A percentile compares a stretch with the other conserved stretches of the same genome.
These are phyloP conservation scores for Crocallis elinguaria DNA, from an alignment of 2,888 invertebrate genomes.

Conservation along the genomic window DNA sequence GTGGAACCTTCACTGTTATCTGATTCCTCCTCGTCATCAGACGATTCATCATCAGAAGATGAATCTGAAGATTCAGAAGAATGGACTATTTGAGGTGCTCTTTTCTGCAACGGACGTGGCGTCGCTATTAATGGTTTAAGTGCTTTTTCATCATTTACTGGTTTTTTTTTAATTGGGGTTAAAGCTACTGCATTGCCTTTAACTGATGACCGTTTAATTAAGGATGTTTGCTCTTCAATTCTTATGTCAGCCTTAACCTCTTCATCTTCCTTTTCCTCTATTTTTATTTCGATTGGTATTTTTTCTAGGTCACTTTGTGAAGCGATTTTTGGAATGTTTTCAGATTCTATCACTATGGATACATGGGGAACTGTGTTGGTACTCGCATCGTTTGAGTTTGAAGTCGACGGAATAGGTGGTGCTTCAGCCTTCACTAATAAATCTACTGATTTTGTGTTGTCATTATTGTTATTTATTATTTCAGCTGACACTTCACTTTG, in stretches of 20 bases:
- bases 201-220: constrained; percentile 37
- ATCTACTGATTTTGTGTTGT: background rate
- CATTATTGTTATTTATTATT: background rate
- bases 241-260: constrained; percentile 55
- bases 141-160: constrained; percentile 83
- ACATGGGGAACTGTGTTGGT: constrained; percentile 27
- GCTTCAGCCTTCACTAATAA: constrained; percentile 7
- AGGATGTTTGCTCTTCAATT: constrained; percentile 43
- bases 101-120: constrained; percentile 86
- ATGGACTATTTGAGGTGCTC: constrained; percentile 69
- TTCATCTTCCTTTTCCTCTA: constrained; percentile 44
- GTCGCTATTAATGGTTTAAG: constrained; percentile 85
- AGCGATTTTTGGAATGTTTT: constrained; percentile 66
- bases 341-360: constrained; percentile 43
- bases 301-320: constrained; percentile 29
- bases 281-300: constrained; percentile 36
- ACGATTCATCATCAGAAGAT: constrained; percentile 75
- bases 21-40: constrained; percentile 77
- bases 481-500: constrained; percentile 1
- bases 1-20: constrained; percentile 70
- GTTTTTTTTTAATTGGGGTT: constrained; percentile 50
- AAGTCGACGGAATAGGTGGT: background rate
- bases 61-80: constrained; percentile 74
- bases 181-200: constrained; percentile 32
- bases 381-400: constrained; percentile 14